A percentile compares a stretch with the other conserved stretches of the same genome.
phyloP scores from a whole-genome alignment of 2,113 vertebrate species.

The Hypanus sabinus region DNA sequence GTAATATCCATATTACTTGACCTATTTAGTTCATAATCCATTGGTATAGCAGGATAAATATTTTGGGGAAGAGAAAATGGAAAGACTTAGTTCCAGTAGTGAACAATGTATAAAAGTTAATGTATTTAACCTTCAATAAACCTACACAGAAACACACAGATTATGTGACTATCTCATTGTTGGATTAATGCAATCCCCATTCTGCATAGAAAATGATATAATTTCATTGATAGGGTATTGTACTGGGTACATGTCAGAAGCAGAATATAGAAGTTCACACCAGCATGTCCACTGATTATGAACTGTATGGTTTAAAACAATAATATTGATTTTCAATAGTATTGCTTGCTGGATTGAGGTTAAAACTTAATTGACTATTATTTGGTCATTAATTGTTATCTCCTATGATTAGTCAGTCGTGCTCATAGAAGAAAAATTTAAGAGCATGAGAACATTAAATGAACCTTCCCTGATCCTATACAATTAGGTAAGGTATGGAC shows the following conservation, averaged over 20 bases:
- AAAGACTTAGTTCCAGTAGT: not conserved
- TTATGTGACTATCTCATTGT: not conserved
- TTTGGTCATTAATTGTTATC: not conserved
- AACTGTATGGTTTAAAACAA: not conserved
- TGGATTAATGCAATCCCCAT: not conserved
- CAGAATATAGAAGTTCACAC: not conserved
- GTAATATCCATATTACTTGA: not conserved
- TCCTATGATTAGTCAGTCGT: not conserved
- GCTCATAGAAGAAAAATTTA: not conserved
- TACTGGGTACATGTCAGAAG: not conserved
- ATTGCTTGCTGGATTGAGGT: not conserved
- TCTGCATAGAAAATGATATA: not conserved
- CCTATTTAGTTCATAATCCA: not conserved
- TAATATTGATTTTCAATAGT: not conserved
- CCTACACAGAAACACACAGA: not conserved
- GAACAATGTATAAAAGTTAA: not conserved
- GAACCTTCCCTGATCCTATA: not conserved
- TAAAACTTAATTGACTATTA: not conserved
- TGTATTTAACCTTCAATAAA: not conserved
- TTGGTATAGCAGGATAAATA: not conserved
- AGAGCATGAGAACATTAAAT: too few relatives aligned
- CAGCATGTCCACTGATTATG: not conserved
- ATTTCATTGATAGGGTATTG: not conserved
- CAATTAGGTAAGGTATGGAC: too few relatives aligned
- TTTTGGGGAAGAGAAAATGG: not conserved